phyloP scores from a whole-genome alignment of 1,140 invertebrate species.

The Batillaria attramentaria region DNA sequence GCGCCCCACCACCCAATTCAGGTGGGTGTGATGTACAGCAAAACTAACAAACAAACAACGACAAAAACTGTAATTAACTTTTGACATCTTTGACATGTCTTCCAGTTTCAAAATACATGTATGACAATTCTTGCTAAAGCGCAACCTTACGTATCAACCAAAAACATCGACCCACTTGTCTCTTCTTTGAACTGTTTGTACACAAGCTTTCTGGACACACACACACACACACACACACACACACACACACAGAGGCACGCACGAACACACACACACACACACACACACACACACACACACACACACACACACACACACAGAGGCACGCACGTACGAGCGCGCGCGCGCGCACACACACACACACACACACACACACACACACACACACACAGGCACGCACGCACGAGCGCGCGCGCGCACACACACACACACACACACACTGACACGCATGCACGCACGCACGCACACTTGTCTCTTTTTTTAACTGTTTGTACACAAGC shows the following conservation, averaged over 20 bases:
- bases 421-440: slow-evolving; percentile 2
- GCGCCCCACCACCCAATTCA: too few species aligned
- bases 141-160: too few species aligned
- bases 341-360: not conserved
- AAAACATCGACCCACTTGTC: too few species aligned
- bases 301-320: not conserved
- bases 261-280: slow-evolving; percentile 11
- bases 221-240: not conserved
- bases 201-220: too few species aligned
- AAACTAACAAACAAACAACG: too few species aligned
- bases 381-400: not conserved
- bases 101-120: too few species aligned
- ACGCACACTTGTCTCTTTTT: not conserved
- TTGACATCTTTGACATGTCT: too few species aligned
- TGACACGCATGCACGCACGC: not conserved
- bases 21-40: too few species aligned
- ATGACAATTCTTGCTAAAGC: too few species aligned
- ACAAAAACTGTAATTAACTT: too few species aligned
- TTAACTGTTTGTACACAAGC: not conserved
- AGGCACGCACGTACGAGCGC: not conserved
- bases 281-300: slow-evolving; percentile 18
- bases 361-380: not conserved
- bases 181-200: too few species aligned
- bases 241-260: not conserved
- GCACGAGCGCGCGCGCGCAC: not conserved